These are phyloP conservation scores for Drosophila picticornis DNA, from an alignment of 2,888 invertebrate genomes.

Conservation along the genomic window DNA sequence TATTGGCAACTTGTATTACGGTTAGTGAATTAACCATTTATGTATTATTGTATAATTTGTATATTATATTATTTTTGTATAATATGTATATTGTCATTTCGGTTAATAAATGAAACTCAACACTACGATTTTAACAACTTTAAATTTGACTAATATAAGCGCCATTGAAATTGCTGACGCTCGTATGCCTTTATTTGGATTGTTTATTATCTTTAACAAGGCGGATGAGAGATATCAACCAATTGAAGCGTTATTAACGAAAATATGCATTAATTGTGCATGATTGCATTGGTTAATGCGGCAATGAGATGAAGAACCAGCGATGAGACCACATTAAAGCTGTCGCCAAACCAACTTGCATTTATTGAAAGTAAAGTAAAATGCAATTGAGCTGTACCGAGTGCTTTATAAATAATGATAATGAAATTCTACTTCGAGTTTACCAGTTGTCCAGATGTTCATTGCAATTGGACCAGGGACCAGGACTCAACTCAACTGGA, in stretches of 20 bases:
- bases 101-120: neutral
- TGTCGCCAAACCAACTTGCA: slow-evolving; percentile 36
- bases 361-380: slow-evolving; percentile 46
- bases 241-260: slow-evolving; percentile 72
- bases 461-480: slow-evolving; percentile 3
- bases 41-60: neutral
- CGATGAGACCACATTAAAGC: slow-evolving; percentile 33
- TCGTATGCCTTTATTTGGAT: neutral
- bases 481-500: slow-evolving; percentile 22
- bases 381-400: slow-evolving; percentile 27
- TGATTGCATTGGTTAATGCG: slow-evolving; percentile 67
- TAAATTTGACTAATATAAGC: neutral
- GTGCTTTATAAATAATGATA: slow-evolving; percentile 62
- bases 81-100: neutral
- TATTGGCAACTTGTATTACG: neutral
- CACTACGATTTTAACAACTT: neutral
- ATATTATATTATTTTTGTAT: neutral
- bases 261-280: slow-evolving; percentile 71
- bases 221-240: slow-evolving; percentile 17
- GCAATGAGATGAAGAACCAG: slow-evolving; percentile 8
- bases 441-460: slow-evolving; percentile 9
- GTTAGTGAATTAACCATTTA: neutral
- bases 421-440: slow-evolving; percentile 23
- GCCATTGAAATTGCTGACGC: neutral
- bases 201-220: slow-evolving; percentile 9